Evolutionary conservation across 2,888 invertebrate genomes (phyloP), one percentile per base, ranked within the genome.

Genomic region (Spialia ferax): DNA sequence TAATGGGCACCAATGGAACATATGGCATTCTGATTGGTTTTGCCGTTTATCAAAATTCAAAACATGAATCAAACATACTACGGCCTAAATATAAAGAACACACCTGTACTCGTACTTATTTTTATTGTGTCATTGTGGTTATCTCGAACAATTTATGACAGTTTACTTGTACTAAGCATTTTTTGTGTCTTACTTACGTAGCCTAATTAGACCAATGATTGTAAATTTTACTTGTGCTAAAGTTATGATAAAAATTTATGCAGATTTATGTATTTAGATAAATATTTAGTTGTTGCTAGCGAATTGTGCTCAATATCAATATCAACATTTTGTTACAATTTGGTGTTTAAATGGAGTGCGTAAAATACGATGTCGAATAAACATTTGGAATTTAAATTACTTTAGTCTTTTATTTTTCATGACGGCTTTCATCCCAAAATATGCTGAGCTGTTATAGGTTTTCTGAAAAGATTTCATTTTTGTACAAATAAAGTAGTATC

Each of bases 251-350:
- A 11, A 54, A 32, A 22, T 32, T 50, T 60, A 38, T 23, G 38
- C 56, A 26, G 15, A 22, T 59, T n/a, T 48, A 55, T 56, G 22
- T 57, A 57, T 22, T 59, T 22, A 48, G 48, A 48, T 48, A 48
- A 48, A 48, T 48, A 48, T 48, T 48, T 48, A 48, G 35, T 26
- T 57, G 18, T 60, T 60, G 42, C 54, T 60, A 54, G 52, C 23
- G 38, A 18, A 35, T 56, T 35, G 48, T 35, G 60, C 67, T 71
- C 62, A 76, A 76, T 70, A 81, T 71, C 62, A 76, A 76, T 70
- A 81, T 85, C 77, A 79, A 81, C 93, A 93, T 93, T 93, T 93
- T 93, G 93, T 93, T 93, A 92, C 93, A 92, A 92, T 90, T 87
- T 89, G 92, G 89, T 86, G 84, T 90, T 80, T 86, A 85, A 84